Percentiles rank a stretch among this genome's conserved stretches.
These are phyloP conservation scores for zebrafish (Danio rerio) DNA, from an alignment of 2,113 vertebrate genomes.

Conservation along the genomic window DNA sequence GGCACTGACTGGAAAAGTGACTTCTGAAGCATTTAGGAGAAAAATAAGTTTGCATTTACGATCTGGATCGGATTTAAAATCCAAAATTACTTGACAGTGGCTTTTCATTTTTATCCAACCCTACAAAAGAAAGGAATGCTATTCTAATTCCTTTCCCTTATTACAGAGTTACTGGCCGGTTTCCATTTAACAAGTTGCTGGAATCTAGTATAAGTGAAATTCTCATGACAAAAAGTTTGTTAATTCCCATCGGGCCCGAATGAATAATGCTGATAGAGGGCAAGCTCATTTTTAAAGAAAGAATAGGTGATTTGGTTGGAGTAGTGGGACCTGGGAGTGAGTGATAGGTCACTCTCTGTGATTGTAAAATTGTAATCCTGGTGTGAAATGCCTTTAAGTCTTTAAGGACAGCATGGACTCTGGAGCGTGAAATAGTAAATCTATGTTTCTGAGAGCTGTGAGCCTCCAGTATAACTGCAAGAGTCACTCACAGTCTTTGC, in stretches of 20 bases:
- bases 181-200: constrained; percentile 29
- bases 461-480: constrained; percentile 69
- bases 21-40: neutral
- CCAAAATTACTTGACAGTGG: neutral
- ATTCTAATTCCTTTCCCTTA: constrained; percentile 19
- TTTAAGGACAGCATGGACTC: constrained; percentile 77
- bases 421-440: constrained; percentile 80
- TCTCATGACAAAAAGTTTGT: constrained; percentile 37
- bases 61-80: neutral
- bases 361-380: constrained; percentile 78
- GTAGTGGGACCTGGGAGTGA: constrained; percentile 56
- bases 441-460: constrained; percentile 77
- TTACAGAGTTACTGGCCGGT: neutral
- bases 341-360: constrained; percentile 65
- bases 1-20: neutral
- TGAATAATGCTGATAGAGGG: constrained; percentile 61
- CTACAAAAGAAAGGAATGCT: neutral
- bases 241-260: constrained; percentile 52
- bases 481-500: constrained; percentile 70
- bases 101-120: neutral
- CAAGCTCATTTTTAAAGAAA: constrained; percentile 65
- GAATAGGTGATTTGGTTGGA: constrained; percentile 51
- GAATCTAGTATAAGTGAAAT: constrained; percentile 31
- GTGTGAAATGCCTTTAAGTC: constrained; percentile 75
- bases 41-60: neutral